Base-by-base conservation (phyloP, 2,888 invertebrate genomes). In the Auanema freiburgensis region DNA sequence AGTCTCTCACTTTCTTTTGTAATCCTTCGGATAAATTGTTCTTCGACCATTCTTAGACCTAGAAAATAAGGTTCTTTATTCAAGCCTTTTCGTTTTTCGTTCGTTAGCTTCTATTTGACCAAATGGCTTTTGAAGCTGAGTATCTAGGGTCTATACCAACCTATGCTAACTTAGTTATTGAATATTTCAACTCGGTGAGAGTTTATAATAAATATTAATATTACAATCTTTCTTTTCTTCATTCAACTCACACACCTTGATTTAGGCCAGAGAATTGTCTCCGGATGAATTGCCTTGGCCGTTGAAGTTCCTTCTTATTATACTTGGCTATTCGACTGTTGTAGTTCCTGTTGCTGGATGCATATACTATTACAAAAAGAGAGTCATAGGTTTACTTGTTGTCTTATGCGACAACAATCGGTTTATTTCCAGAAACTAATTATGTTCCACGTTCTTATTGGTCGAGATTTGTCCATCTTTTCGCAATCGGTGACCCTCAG, bases 401-500 rank as follows among this genome's bases (percentile, higher is more conserved):
- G 1, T 12, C 14, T 40, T 23, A 25, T 25, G n/a, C n/a, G 3
- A 12, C 14, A 1, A 14, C 40, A 14, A 44, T n/a, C 6, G 51
- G 51, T 42, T 1, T 8, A 24, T 18, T 44, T 58, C 53, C 41
- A 58, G 61, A 16, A 16, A 55, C 55, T 8, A 33, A 54, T 16
- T 63, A 24, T 23, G 11, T 18, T 2, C 53, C 58, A 6, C 33
- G n/a, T 21, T 41, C 59, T 1, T 57, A 57, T 11, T n/a, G 65
- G 11, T 56, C 59, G 6, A 56, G 64, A 52, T 44, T 67, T n/a
- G 50, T 67, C 3, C 59, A 59, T 43, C 43, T 50, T 8, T 81
- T 81, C 61, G 81, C 81, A 1, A 58, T 81, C 14, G 81, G 81
- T 5, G 69, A 68, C 44, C 78, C 78, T 12, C 79, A 80, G 46